phyloP scores from a whole-genome alignment of 2,113 vertebrate genomes.

The Peromyscus californicus region DNA sequence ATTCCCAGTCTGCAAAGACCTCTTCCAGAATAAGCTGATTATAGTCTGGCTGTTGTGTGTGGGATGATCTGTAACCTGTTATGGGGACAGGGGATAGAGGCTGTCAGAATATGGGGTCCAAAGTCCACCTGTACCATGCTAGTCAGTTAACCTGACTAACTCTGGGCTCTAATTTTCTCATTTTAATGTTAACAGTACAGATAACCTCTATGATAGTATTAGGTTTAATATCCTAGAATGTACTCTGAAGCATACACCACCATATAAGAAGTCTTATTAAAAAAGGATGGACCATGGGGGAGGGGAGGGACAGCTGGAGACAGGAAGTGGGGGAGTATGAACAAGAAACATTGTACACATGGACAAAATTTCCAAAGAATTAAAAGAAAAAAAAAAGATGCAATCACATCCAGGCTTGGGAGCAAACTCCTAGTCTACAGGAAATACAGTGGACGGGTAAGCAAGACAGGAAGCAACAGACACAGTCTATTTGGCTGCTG shows the following conservation, averaged over 20 bases:
- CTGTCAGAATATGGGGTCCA: background rate
- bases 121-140: background rate
- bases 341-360: background rate
- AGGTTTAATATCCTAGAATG: background rate
- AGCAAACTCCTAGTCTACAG: background rate
- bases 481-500: background rate
- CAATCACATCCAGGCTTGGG: background rate
- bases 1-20: background rate
- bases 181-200: background rate
- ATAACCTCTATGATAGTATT: background rate
- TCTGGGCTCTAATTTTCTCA: background rate
- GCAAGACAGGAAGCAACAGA: background rate
- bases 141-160: background rate
- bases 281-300: background rate
- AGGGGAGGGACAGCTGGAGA: background rate
- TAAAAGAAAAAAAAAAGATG: background rate
- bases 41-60: background rate
- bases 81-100: background rate
- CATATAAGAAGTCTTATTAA: background rate
- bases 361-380: background rate
- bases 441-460: background rate
- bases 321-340: background rate
- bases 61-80: background rate
- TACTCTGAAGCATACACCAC: background rate
- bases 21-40: background rate